These are phyloP conservation scores for Epirrita christyi DNA, from an alignment of 2,888 invertebrate genomes.

Conservation along the genomic window DNA sequence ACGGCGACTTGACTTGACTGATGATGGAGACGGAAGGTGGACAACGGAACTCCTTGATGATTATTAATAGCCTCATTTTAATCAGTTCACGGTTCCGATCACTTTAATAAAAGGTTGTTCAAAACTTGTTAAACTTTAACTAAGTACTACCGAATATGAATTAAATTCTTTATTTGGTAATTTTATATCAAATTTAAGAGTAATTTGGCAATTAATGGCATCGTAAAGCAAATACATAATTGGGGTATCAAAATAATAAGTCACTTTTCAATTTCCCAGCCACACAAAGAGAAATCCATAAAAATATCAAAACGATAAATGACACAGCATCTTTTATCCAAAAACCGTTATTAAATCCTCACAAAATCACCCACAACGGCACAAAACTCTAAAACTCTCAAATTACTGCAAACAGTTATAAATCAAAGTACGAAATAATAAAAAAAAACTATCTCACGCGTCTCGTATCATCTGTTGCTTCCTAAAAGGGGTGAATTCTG, in stretches of 20 bases:
- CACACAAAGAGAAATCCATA: constrained; percentile 21
- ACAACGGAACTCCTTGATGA: no score
- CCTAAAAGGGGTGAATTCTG: constrained; percentile 77
- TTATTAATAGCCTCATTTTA: no score
- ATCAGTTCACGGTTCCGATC: no score
- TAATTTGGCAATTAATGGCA: no score
- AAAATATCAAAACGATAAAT: constrained; percentile 40
- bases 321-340: constrained; percentile 46
- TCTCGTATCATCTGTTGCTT: constrained; percentile 70
- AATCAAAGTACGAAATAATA: constrained; percentile 67
- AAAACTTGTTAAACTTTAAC: no score
- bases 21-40: no score
- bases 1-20: no score
- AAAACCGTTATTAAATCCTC: constrained; percentile 73
- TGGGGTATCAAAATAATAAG: background rate
- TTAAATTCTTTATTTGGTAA: no score
- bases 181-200: no score
- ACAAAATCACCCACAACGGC: constrained; percentile 63
- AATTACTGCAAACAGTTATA: constrained; percentile 84
- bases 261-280: constrained; percentile 10
- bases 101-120: no score
- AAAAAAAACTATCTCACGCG: constrained; percentile 80
- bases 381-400: constrained; percentile 77
- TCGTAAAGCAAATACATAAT: no score
- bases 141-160: no score